Evolutionary conservation across 2,797 vertebrate species (phyloP).

Genomic region (Danionella dracula): DNA sequence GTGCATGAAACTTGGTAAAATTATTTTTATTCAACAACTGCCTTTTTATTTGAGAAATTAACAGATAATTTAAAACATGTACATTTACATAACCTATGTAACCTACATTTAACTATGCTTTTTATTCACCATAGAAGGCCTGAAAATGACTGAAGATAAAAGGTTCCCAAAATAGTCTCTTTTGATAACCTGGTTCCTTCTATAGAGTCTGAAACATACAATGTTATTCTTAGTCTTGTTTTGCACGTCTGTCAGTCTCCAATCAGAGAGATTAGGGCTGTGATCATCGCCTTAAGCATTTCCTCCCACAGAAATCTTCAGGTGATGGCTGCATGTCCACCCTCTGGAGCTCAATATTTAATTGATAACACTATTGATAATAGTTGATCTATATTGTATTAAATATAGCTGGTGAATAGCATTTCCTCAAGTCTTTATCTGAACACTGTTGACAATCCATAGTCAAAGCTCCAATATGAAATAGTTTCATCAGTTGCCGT

Average conservation of each 20-base stretch:
- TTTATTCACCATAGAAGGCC: neutral
- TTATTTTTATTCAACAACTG: too few species aligned
- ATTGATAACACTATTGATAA: too few species aligned
- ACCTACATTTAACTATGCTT: neutral
- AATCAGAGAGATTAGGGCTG: conserved; percentile 37
- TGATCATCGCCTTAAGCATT: conserved; percentile 29
- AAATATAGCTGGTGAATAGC: too few species aligned
- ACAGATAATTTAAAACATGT: too few species aligned
- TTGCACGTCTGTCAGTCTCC: conserved; percentile 33
- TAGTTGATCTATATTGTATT: too few species aligned
- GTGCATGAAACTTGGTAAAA: too few species aligned
- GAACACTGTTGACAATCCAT: too few species aligned
- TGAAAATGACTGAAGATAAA: conserved; percentile 3
- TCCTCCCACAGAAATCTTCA: conserved; percentile 32
- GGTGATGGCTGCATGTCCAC: conserved; percentile 30
- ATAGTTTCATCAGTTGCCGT: too few species aligned
- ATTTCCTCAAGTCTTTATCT: too few species aligned
- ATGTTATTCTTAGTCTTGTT: conserved; percentile 41
- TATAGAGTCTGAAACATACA: conserved; percentile 21
- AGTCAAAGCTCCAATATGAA: too few species aligned
- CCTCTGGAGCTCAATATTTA: conserved; percentile 29
- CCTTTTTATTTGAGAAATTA: too few species aligned
- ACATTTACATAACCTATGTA: too few species aligned
- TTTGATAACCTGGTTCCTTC: conserved; percentile 27
- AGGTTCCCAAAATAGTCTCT: conserved; percentile 23